Conservation (phyloP, 2,797 vertebrate species). For the Petrocephalus sullivani region DNA sequence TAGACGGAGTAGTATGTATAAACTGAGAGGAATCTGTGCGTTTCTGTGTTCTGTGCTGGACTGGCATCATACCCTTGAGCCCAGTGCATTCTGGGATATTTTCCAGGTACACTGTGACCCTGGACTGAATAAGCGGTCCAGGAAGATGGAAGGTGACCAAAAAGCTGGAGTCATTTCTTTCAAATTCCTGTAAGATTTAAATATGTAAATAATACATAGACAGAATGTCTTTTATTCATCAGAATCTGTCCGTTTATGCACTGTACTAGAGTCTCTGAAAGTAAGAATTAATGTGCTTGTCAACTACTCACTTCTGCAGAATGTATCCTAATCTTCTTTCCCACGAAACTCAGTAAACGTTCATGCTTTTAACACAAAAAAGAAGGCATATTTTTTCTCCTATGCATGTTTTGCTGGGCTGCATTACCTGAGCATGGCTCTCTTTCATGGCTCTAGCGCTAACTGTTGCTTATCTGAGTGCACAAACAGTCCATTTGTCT, state of each 20-base stretch:
- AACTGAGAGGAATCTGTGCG: background rate
- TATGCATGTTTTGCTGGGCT: background rate
- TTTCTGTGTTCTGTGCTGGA: background rate
- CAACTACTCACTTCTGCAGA: background rate
- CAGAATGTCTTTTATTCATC: background rate
- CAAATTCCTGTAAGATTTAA: background rate
- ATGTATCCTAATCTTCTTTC: background rate
- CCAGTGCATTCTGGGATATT: background rate
- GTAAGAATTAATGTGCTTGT: background rate
- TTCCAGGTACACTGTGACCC: background rate
- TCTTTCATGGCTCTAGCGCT: background rate
- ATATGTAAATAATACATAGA: background rate
- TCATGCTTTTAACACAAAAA: background rate
- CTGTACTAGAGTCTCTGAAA: background rate
- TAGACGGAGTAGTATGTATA: background rate
- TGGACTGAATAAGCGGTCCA: background rate
- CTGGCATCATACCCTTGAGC: background rate
- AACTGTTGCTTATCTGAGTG: conserved; percentile 7
- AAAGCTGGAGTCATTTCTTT: background rate
- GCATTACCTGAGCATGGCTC: conserved; percentile 13
- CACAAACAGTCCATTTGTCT: conserved; percentile 15
- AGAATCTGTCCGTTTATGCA: background rate
- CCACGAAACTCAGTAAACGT: background rate
- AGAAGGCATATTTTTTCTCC: background rate
- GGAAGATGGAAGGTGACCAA: background rate